Conservation (phyloP, 30 jellyfish, hydroid and myxozoan species). For the Pseudorhiza aurosa region DNA sequence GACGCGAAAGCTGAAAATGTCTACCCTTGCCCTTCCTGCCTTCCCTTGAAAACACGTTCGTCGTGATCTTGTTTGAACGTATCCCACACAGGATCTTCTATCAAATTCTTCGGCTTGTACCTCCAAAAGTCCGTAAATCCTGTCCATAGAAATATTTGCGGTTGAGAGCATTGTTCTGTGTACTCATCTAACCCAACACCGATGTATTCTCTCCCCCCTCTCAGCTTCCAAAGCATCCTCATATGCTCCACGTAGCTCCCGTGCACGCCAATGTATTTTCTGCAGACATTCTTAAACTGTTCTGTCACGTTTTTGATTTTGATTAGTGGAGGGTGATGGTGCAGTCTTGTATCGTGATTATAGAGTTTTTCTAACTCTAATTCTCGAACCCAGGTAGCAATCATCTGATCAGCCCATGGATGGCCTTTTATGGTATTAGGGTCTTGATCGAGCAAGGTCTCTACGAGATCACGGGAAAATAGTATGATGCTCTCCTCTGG, state of each 20-base stretch:
- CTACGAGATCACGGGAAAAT: conserved; percentile 76
- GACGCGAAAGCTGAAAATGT: too few species aligned
- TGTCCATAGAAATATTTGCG: conserved; percentile 42
- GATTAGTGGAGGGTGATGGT: conserved; percentile 73
- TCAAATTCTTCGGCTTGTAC: conserved; percentile 76
- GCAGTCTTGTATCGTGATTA: conserved; percentile 72
- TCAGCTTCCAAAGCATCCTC: conserved; percentile 73
- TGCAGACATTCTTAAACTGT: conserved; percentile 45
- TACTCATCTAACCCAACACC: conserved; percentile 43
- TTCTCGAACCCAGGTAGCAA: conserved; percentile 82
- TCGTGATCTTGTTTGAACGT: conserved; percentile 66
- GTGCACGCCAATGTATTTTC: conserved; percentile 77
- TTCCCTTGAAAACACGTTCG: conserved; percentile 58
- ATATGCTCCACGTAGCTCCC: conserved; percentile 83
- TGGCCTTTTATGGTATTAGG: conserved; percentile 68
- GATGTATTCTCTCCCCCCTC: conserved; percentile 22
- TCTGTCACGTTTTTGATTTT: background rate
- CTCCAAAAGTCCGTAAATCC: conserved; percentile 73
- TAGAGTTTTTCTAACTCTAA: conserved; percentile 28
- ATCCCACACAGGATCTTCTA: conserved; percentile 86
- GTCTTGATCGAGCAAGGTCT: conserved; percentile 66
- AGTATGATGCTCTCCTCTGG: conserved; percentile 88
- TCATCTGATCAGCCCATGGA: conserved; percentile 92
- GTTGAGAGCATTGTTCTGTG: conserved; percentile 22
- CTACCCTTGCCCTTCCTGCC: conserved; percentile 75